Evolutionary conservation across 2,888 invertebrate genomes (phyloP), one percentile per base, ranked within the genome.

Genomic region (Caenorhabditis sinica): DNA sequence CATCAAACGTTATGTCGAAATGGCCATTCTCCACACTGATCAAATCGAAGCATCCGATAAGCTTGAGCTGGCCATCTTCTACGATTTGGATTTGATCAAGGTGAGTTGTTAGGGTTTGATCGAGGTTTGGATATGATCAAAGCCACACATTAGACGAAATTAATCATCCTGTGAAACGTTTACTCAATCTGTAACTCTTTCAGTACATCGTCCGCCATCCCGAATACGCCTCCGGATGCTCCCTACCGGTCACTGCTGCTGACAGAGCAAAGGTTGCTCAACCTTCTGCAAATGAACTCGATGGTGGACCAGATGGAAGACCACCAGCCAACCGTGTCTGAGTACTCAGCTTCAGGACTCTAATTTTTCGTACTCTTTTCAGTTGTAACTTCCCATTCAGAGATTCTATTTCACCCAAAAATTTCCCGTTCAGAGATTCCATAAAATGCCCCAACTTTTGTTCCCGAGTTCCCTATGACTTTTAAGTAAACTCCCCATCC

Each of bases 131-230:
- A 11, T 11, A 11, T 45, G 45, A 11, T 45, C 11, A 45, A 45
- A 45, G 17, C 2, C 17, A 11, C 9, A 9, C 33, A 9, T 4
- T 45, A 2, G 45, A 45, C 17, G 11, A 45, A 2, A 45, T 2
- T 45, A 8, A 8, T 45, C 17, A 36, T 9, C 33, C 9, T 4
- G 33, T 36, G 9, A 13, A 17, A 11, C 45, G 45, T 17, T 11
- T 15, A n/a, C 45, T 11, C 8, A 53, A 53, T 3, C 2, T 25
- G 17, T 53, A 6, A 6, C 20, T 53, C 20, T 28, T 56, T 56
- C 28, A 28, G 17, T 63, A 66, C 30, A 25, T 63, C 5, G 25
- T 53, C 13, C 73, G 73, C 20, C 58, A 74, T 20, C 73, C 73
- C 1, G 51, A 63, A 11, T 74, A 63, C 8, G 51, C 61, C 4